Percentiles rank a stretch among this genome's conserved stretches.
Conservation (phyloP, 1,140 invertebrate species). For the Aphelinus certus region DNA sequence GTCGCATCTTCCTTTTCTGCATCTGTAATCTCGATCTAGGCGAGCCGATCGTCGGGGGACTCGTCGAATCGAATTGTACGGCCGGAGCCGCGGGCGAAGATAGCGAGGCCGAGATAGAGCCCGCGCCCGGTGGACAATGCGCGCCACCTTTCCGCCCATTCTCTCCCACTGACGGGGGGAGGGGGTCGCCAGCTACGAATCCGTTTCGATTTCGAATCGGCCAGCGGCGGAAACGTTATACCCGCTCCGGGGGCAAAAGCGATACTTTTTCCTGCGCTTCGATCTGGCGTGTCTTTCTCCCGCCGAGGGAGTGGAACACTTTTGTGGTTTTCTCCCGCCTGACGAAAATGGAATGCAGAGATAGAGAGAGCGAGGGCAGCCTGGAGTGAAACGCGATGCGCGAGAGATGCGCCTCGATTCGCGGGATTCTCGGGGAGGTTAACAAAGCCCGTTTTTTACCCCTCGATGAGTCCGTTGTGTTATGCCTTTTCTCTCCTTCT, state of each 20-base stretch:
- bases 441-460: slow-evolving; percentile 33
- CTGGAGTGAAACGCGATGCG: slow-evolving; percentile 29
- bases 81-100: not conserved
- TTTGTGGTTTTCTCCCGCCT: slow-evolving; percentile 23
- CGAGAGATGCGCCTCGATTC: slow-evolving; percentile 30
- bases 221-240: slow-evolving; percentile 28
- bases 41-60: too few relatives aligned
- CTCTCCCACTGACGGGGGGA: not conserved
- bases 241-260: slow-evolving; percentile 1
- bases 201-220: slow-evolving; percentile 42
- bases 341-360: slow-evolving; percentile 10
- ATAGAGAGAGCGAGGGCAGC: not conserved
- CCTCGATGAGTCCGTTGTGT: slow-evolving; percentile 34
- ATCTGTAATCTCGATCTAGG: too few relatives aligned
- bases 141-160: slow-evolving; percentile 19
- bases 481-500: slow-evolving; percentile 11
- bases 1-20: too few relatives aligned
- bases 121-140: slow-evolving; percentile 11
- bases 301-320: slow-evolving; percentile 5
- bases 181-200: not conserved
- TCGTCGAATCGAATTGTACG: too few relatives aligned
- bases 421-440: slow-evolving; percentile 16
- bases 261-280: slow-evolving; percentile 25
- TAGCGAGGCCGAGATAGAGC: slow-evolving; percentile 14
- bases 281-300: not conserved